Evolutionary conservation across 2,888 invertebrate genomes (phyloP).

Genomic region (Pseudanteris insignis): DNA sequence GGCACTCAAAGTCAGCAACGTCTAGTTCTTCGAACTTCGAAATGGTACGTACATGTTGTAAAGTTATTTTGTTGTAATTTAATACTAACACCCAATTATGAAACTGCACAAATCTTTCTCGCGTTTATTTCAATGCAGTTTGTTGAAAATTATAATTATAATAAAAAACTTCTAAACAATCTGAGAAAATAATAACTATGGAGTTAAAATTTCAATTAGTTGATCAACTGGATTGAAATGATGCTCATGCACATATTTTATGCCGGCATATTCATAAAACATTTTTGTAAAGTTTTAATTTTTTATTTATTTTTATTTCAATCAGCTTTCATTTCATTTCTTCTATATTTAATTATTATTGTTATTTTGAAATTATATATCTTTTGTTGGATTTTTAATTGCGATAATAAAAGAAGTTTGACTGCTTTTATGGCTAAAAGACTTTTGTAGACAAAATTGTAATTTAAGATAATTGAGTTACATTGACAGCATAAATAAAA

Average conservation of each 20-base stretch:
- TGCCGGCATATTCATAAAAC: conserved; percentile 66
- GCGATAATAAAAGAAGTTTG: conserved; percentile 13
- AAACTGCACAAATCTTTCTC: conserved; percentile 24
- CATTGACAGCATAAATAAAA: too few relatives aligned
- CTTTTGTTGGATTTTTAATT: conserved; percentile 57
- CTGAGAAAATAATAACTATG: too few relatives aligned
- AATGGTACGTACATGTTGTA: conserved; percentile 63
- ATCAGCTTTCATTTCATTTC: conserved; percentile 22
- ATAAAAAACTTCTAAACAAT: too few relatives aligned
- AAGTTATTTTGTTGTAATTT: too few relatives aligned
- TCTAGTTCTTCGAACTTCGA: conserved; percentile 62
- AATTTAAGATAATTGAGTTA: too few relatives aligned
- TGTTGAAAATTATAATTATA: background rate
- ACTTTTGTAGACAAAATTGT: too few relatives aligned
- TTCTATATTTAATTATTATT: too few relatives aligned
- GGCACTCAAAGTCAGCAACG: conserved; percentile 61
- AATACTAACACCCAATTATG: too few relatives aligned
- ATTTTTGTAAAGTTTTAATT: conserved; percentile 48
- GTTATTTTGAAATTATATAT: too few relatives aligned
- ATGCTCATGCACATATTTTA: conserved; percentile 61
- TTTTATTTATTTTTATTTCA: conserved; percentile 45
- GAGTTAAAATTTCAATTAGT: too few relatives aligned
- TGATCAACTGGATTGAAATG: conserved; percentile 52
- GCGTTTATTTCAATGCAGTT: conserved; percentile 47
- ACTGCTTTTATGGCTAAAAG: too few relatives aligned